Base-by-base conservation (phyloP, 2,797 vertebrate species). In the Percopsis omiscomaycus region DNA sequence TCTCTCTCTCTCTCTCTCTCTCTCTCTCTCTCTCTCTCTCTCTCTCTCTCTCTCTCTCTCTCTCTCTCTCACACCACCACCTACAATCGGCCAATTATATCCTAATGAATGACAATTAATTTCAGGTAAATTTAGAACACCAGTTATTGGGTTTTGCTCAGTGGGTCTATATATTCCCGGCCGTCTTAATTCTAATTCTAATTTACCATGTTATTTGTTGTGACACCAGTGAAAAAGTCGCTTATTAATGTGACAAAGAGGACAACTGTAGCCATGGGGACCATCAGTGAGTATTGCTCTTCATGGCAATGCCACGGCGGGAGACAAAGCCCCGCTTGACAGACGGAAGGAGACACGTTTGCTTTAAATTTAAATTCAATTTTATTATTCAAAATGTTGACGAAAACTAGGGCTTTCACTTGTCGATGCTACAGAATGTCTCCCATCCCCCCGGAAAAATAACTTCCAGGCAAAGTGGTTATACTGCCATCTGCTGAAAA, bases 1-100 rank as follows among this genome's bases (percentile, higher is more conserved):
- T 57, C 44, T 55, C 52, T 45, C 44, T 30, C 46, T 28, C 27
- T 30, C 27, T 49, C 28, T 49, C 14, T 14, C 10, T n/a, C 15
- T 29, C 28, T 10, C 37, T 22, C 52, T 16, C 49, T 16, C 8
- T 51, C n/a, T n/a, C 60, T 30, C 51, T 52, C 32, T 44, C 51
- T 52, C 48, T 44, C 61, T 42, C 61, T 49, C 60, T 51, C 9
- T n/a, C 12, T 22, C 87, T 50, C n/a, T 16, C 5, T 27, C 28
- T 37, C 1, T 42, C 13, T 37, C 30, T 42, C 54, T 56, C 32
- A n/a, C 15, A 10, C 14, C 10, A 2, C 49, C 47, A 12, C 4
- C 48, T 42, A 16, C 29, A 2, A 42, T 16, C 6, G 51, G 3
- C 30, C 10, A 32, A 27, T 52, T 5, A 42, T 22, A 61, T 44